These are phyloP conservation scores for Sciurus vulgaris DNA, from an alignment of 2,797 vertebrate species.

Conservation along the genomic window DNA sequence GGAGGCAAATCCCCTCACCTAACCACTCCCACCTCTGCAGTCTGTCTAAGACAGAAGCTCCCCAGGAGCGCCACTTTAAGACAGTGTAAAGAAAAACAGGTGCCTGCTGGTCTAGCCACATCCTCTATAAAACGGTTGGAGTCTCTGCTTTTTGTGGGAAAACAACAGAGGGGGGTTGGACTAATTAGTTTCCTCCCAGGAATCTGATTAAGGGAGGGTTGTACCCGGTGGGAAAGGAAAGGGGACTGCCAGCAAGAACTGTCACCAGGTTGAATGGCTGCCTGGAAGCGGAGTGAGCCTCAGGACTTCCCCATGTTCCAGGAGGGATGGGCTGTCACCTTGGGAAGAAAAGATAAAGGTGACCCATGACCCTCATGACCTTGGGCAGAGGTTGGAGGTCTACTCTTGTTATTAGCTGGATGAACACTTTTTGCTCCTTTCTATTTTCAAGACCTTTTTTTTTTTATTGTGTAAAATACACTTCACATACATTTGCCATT, in stretches of 20 bases:
- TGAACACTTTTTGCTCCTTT: not conserved
- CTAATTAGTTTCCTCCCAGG: slow-evolving; percentile 86
- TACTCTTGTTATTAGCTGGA: not conserved
- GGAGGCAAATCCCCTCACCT: slow-evolving; percentile 59
- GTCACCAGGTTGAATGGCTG: not conserved
- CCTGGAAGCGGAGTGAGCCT: not conserved
- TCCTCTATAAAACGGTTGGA: slow-evolving; percentile 78
- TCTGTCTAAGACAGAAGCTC: not conserved
- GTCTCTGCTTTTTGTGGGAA: slow-evolving; percentile 84
- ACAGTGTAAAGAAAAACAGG: slow-evolving; percentile 71
- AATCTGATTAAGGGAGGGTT: slow-evolving; percentile 82
- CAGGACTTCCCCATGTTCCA: not conserved
- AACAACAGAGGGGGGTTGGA: slow-evolving; percentile 70
- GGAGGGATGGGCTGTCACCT: not conserved
- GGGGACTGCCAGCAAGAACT: not conserved
- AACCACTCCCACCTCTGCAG: not conserved
- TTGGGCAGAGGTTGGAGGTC: not conserved
- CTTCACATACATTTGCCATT: not conserved
- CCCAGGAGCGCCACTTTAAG: slow-evolving; percentile 61
- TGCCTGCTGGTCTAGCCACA: slow-evolving; percentile 79
- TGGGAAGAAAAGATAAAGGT: not conserved
- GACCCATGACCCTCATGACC: not conserved
- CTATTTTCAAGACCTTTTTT: not conserved
- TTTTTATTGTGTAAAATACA: not conserved
- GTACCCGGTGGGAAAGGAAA: slow-evolving; percentile 50